Percentiles rank a stretch among this genome's conserved stretches.
phyloP scores from a whole-genome alignment of 1,140 invertebrate genomes.

The Hypothenemus hampei region DNA sequence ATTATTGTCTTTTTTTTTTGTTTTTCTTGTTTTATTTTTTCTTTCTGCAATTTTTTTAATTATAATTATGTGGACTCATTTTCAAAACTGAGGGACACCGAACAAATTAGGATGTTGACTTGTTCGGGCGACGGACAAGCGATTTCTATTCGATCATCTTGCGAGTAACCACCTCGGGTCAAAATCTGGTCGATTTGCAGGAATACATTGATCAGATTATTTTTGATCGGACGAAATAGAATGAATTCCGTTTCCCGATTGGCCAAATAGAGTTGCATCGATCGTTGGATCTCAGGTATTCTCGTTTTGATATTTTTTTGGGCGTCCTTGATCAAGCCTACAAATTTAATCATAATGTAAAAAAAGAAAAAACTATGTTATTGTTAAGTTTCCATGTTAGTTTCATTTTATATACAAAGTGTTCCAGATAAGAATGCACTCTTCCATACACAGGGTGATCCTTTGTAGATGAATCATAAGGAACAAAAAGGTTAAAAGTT shows the following conservation, averaged over 20 bases:
- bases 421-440: too few relatives aligned
- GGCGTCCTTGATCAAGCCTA: slow-evolving; percentile 51
- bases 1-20: too few relatives aligned
- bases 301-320: slow-evolving; percentile 72
- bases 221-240: slow-evolving; percentile 87
- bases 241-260: slow-evolving; percentile 96
- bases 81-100: slow-evolving; percentile 43
- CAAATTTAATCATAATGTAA: too few relatives aligned
- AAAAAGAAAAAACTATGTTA: background rate
- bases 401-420: too few relatives aligned
- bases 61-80: slow-evolving; percentile 4
- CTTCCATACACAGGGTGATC: too few relatives aligned
- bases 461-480: too few relatives aligned
- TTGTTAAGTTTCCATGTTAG: too few relatives aligned
- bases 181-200: slow-evolving; percentile 77
- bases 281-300: slow-evolving; percentile 73
- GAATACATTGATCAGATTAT: slow-evolving; percentile 82
- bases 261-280: slow-evolving; percentile 92
- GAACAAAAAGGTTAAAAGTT: too few relatives aligned
- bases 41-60: background rate
- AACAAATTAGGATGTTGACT: slow-evolving; percentile 81
- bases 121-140: slow-evolving; percentile 88
- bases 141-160: slow-evolving; percentile 77
- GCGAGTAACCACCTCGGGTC: slow-evolving; percentile 63
- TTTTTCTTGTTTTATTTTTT: too few relatives aligned